Percentiles rank a stretch among this genome's conserved stretches.
Conservation (phyloP, 2,888 invertebrate species). For the Trachelus iudaicus region DNA sequence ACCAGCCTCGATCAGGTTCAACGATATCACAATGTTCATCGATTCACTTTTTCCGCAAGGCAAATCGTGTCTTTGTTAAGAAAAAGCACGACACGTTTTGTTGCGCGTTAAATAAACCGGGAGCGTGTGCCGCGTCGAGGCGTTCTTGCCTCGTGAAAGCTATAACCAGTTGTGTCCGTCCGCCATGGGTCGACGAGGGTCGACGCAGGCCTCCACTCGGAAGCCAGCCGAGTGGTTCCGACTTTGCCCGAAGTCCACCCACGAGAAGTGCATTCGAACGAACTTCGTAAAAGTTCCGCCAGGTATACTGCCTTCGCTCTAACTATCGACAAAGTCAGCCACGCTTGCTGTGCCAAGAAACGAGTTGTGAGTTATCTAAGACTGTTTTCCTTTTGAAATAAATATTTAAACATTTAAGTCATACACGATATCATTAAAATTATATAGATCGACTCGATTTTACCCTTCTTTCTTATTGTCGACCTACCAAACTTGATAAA, state of each 20-base stretch:
- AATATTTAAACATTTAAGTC: neutral
- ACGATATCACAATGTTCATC: neutral
- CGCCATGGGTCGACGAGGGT: slow-evolving; percentile 57
- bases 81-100: slow-evolving; percentile 5
- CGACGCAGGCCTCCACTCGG: slow-evolving; percentile 49
- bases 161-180: slow-evolving; percentile 58
- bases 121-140: slow-evolving; percentile 31
- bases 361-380: neutral
- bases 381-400: neutral
- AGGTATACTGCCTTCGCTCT: neutral
- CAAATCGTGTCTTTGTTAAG: neutral
- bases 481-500: neutral
- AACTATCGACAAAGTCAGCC: neutral
- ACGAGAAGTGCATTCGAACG: slow-evolving; percentile 31
- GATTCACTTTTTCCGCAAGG: neutral
- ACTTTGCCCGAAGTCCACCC: slow-evolving; percentile 41
- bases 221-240: slow-evolving; percentile 31
- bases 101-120: neutral
- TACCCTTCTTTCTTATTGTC: neutral
- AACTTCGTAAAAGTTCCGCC: slow-evolving; percentile 10
- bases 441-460: neutral
- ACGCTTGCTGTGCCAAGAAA: neutral
- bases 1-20: neutral
- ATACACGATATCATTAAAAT: neutral
- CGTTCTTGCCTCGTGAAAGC: slow-evolving; percentile 54